Evolutionary conservation across 2,113 vertebrate species (phyloP).

Genomic region (Ammodytes dubius): DNA sequence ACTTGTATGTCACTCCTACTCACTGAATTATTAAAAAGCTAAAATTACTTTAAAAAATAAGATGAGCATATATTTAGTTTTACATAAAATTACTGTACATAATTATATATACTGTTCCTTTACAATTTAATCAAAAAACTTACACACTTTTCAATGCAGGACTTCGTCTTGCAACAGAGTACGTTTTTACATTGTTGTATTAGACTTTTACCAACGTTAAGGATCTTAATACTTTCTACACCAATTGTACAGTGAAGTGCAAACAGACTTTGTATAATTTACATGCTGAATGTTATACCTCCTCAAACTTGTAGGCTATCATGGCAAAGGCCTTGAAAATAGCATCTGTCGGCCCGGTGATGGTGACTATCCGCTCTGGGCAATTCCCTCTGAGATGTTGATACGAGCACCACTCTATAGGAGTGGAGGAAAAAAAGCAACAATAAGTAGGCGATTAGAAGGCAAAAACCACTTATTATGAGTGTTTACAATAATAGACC

Average conservation of each 20-base stretch:
- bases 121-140: background rate
- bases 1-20: background rate
- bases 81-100: background rate
- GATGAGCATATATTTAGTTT: background rate
- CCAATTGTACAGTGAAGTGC: background rate
- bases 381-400: slow-evolving; percentile 99
- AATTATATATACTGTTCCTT: background rate
- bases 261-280: background rate
- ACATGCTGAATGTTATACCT: slow-evolving; percentile 82
- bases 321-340: slow-evolving; percentile 99
- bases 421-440: background rate
- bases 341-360: slow-evolving; percentile 97
- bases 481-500: fast-evolving
- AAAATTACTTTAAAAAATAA: too few relatives aligned
- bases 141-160: background rate
- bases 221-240: background rate
- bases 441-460: background rate
- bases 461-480: background rate
- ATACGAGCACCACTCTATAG: slow-evolving; percentile 94
- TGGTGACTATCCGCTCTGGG: slow-evolving; percentile 97
- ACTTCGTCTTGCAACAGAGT: background rate
- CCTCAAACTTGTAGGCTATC: slow-evolving; percentile 99
- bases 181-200: background rate
- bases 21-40: too few relatives aligned
- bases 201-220: background rate